Percentiles rank a stretch among this genome's conserved stretches.
Evolutionary conservation across 2,888 invertebrate species (phyloP).

Genomic region (Drosophila phalerata): DNA sequence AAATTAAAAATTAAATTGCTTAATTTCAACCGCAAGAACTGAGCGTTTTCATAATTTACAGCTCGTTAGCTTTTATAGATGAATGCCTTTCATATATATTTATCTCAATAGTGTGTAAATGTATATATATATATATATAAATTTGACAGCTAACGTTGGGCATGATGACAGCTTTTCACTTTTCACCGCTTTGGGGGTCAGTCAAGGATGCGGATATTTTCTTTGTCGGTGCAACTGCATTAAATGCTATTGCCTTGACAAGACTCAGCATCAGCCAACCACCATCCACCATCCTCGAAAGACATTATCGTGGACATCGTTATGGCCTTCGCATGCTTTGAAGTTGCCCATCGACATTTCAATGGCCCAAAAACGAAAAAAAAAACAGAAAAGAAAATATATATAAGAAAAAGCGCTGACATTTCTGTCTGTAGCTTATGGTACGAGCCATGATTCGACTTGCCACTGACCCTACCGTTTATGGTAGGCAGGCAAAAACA

Average conservation of each 20-base stretch:
- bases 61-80: slow-evolving; percentile 78
- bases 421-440: slow-evolving; percentile 41
- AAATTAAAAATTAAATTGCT: slow-evolving; percentile 21
- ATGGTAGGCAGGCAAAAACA: slow-evolving; percentile 71
- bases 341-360: slow-evolving; percentile 41
- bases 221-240: slow-evolving; percentile 56
- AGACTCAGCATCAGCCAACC: not conserved
- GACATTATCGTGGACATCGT: slow-evolving; percentile 56
- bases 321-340: slow-evolving; percentile 56
- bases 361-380: slow-evolving; percentile 47
- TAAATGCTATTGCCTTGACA: slow-evolving; percentile 40
- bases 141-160: slow-evolving; percentile 52
- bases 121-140: slow-evolving; percentile 32
- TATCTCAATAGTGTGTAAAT: slow-evolving; percentile 12
- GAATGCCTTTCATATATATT: slow-evolving; percentile 52
- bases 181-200: slow-evolving; percentile 62
- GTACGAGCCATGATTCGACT: slow-evolving; percentile 19
- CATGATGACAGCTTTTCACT: slow-evolving; percentile 74
- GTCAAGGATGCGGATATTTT: slow-evolving; percentile 64
- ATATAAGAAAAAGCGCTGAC: slow-evolving; percentile 39
- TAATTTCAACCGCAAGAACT: slow-evolving; percentile 19
- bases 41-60: slow-evolving; percentile 71
- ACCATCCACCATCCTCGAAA: slow-evolving; percentile 10
- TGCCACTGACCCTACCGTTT: slow-evolving; percentile 48
- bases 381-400: slow-evolving; percentile 8